A percentile compares a stretch with the other conserved stretches of the same genome.
phyloP scores from a whole-genome alignment of 1,140 invertebrate species.

The Palaemon carinicauda region DNA sequence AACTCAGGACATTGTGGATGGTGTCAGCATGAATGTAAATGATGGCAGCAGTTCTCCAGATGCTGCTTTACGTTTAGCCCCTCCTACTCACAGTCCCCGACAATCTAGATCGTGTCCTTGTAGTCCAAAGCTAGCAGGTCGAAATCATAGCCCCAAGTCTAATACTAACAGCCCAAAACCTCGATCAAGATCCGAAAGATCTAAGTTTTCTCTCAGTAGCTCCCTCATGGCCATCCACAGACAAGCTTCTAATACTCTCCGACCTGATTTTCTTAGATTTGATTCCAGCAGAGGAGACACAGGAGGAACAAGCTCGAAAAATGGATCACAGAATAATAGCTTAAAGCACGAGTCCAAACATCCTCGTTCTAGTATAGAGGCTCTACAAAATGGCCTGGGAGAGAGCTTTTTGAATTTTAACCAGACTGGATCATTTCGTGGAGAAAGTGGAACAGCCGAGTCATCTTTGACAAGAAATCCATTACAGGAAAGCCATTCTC shows the following conservation, averaged over 20 bases:
- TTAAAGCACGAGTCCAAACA: constrained; percentile 31
- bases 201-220: constrained; percentile 56
- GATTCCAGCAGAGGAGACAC: constrained; percentile 41
- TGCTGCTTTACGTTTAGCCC: constrained; percentile 26
- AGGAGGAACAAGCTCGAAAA: constrained; percentile 46
- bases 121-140: constrained; percentile 51
- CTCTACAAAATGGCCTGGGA: constrained; percentile 24
- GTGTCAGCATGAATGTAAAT: constrained; percentile 40
- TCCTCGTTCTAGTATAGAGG: constrained; percentile 31
- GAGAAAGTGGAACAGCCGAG: neutral
- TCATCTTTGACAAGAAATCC: constrained; percentile 19
- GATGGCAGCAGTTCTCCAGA: constrained; percentile 15
- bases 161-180: constrained; percentile 42
- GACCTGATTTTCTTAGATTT: constrained; percentile 48
- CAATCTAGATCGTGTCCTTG: constrained; percentile 58
- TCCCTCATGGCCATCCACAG: constrained; percentile 57
- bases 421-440: constrained; percentile 4
- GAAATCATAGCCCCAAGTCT: constrained; percentile 53
- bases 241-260: constrained; percentile 56
- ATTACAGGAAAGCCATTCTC: constrained; percentile 53
- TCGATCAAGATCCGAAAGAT: constrained; percentile 38
- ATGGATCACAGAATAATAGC: constrained; percentile 53
- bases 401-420: neutral
- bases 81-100: constrained; percentile 42
- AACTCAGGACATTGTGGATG: constrained; percentile 42